These are phyloP conservation scores for Melanerpes aurifrons DNA, from an alignment of 2,113 vertebrate species.

Conservation along the genomic window DNA sequence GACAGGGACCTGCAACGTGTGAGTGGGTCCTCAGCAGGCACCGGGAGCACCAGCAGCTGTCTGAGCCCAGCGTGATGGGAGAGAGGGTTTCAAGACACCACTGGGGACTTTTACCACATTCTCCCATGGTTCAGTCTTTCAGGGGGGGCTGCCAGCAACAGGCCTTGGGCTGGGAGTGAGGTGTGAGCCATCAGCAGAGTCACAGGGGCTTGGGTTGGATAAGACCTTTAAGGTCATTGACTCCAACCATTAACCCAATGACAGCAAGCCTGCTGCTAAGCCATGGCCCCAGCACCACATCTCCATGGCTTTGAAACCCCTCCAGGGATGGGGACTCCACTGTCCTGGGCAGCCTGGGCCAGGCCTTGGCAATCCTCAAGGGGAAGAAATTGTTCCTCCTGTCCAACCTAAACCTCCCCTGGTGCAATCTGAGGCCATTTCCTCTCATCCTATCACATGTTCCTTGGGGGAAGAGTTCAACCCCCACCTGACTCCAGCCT, in stretches of 20 bases:
- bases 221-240: neutral
- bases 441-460: neutral
- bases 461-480: neutral
- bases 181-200: neutral
- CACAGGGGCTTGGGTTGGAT: neutral
- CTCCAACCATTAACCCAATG: too few relatives aligned
- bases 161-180: neutral
- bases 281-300: too few relatives aligned
- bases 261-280: too few relatives aligned
- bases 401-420: neutral
- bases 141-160: neutral
- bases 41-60: accelerated
- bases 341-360: neutral
- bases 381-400: neutral
- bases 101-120: accelerated
- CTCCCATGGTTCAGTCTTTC: accelerated
- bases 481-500: neutral
- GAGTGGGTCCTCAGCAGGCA: too few relatives aligned
- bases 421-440: neutral
- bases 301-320: neutral
- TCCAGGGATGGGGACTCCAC: neutral
- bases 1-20: too few relatives aligned
- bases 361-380: neutral
- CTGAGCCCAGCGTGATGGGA: accelerated
- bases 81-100: accelerated